A percentile compares a stretch with the other conserved stretches of the same genome.
Conservation (phyloP, 2,113 vertebrate species). For the Trichomycterus rosablanca region DNA sequence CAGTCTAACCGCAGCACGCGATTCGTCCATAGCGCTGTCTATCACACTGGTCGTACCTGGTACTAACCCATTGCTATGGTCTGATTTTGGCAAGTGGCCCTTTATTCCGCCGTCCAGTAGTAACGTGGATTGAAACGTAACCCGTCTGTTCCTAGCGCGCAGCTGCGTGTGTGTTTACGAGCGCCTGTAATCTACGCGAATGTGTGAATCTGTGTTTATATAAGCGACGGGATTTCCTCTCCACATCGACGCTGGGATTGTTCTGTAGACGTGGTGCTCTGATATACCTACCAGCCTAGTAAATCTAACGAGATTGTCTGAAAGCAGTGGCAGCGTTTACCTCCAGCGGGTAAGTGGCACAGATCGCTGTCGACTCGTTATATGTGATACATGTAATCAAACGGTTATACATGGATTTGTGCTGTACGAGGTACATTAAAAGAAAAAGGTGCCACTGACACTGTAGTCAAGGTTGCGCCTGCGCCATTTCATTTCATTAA, state of each 20-base stretch:
- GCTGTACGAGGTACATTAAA: too few species aligned
- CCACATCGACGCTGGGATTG: conserved; percentile 8
- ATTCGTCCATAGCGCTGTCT: conserved; percentile 39
- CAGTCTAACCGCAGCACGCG: neutral
- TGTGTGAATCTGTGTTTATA: too few species aligned
- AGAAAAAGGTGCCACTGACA: conserved; percentile 12
- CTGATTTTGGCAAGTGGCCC: conserved; percentile 33
- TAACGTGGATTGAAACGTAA: too few species aligned
- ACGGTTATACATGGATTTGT: neutral
- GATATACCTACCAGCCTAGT: neutral
- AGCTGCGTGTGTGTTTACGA: too few species aligned
- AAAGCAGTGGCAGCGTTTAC: neutral
- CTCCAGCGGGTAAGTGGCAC: conserved; percentile 32
- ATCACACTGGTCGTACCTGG: conserved; percentile 44
- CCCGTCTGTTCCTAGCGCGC: too few species aligned
- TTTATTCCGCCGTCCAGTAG: too few species aligned
- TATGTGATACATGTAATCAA: neutral
- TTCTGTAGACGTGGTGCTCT: conserved; percentile 16
- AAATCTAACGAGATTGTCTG: neutral
- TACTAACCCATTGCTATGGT: conserved; percentile 46
- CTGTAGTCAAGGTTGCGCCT: conserved; percentile 7
- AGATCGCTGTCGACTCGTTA: neutral
- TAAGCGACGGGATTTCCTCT: too few species aligned
- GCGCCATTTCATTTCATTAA: conserved; percentile 40
- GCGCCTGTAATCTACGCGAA: too few species aligned